These are phyloP conservation scores for Lepilemur ruficaudatus DNA, from an alignment of 2,797 vertebrate species.

Conservation along the genomic window DNA sequence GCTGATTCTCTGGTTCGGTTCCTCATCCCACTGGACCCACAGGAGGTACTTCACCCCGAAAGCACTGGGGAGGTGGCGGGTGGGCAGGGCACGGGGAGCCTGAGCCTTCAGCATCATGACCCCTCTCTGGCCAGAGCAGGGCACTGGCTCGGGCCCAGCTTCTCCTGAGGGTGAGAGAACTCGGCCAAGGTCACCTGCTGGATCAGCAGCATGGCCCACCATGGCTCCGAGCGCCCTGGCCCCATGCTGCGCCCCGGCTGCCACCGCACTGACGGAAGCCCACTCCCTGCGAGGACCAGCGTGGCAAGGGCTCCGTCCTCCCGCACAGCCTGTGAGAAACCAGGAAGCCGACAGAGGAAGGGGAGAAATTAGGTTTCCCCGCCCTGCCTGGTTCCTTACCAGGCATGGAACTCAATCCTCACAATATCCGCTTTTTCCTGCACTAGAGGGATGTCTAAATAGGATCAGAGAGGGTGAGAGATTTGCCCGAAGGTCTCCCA, in stretches of 20 bases:
- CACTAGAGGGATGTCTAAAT: neutral
- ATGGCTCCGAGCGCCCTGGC: neutral
- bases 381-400: neutral
- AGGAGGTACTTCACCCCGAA: too few species aligned
- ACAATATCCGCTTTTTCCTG: neutral
- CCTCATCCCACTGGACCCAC: neutral
- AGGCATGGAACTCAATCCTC: accelerated
- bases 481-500: neutral
- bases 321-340: too few species aligned
- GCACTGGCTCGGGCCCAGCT: neutral
- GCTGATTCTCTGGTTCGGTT: neutral
- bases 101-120: too few species aligned
- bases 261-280: neutral
- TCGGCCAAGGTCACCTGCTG: neutral
- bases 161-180: neutral
- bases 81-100: neutral
- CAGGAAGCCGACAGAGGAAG: neutral
- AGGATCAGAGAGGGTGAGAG: constrained; percentile 12
- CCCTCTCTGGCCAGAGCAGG: neutral
- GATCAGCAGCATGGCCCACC: neutral
- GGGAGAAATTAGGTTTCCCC: neutral
- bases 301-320: neutral
- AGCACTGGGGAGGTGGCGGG: accelerated
- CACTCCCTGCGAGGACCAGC: neutral
- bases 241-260: accelerated